Percentiles rank a stretch among this genome's conserved stretches.
Evolutionary conservation across 2,113 vertebrate genomes (phyloP).

Genomic region (Eulacestoma nigropectus): DNA sequence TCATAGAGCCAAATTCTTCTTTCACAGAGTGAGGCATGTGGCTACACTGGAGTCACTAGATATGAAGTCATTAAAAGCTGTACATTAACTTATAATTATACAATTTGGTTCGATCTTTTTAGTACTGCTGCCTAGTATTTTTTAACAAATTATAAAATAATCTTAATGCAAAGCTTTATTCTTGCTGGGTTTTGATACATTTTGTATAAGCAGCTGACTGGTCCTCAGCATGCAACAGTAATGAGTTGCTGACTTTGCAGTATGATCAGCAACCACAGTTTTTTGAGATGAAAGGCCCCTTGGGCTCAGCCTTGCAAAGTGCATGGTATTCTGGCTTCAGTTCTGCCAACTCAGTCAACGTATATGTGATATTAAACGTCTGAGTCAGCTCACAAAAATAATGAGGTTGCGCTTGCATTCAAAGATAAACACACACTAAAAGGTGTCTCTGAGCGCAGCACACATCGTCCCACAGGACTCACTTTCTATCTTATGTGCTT

Average conservation of each 20-base stretch:
- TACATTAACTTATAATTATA: background rate
- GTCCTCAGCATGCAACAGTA: background rate
- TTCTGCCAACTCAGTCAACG: background rate
- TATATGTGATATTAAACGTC: background rate
- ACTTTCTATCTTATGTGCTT: background rate
- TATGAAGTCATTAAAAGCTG: background rate
- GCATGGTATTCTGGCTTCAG: background rate
- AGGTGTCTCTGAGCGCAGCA: background rate
- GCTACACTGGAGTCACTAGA: background rate
- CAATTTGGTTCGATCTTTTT: background rate
- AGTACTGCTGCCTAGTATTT: background rate
- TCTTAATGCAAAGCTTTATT: background rate
- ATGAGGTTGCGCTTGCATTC: background rate
- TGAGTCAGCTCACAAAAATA: background rate
- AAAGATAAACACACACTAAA: background rate
- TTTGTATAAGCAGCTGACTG: background rate
- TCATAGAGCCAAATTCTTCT: background rate
- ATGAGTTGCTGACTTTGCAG: background rate
- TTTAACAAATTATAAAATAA: background rate
- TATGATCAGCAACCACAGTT: background rate
- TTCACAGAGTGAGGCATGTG: background rate
- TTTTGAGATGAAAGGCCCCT: background rate
- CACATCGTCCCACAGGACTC: background rate
- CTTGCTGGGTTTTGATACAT: background rate
- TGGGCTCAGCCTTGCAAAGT: background rate